Evolutionary conservation across 1,140 invertebrate genomes (phyloP).

Genomic region (Harlomillsia oculata): DNA sequence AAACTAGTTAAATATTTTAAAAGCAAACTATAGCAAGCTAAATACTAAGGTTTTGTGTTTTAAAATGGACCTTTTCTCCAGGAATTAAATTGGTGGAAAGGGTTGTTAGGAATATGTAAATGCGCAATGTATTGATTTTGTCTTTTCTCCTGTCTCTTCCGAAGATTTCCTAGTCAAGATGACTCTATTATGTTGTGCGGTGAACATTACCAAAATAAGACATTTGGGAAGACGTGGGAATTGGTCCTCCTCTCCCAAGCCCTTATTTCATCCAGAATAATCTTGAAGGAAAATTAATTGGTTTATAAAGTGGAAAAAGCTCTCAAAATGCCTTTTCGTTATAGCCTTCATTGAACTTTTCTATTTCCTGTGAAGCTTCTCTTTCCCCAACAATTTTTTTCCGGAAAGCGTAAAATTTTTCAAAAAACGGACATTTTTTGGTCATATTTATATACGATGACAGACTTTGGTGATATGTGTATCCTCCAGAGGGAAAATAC

Average conservation of each 20-base stretch:
- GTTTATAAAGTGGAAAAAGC: conserved; percentile 13
- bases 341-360: background rate
- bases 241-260: conserved; percentile 1
- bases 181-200: conserved; percentile 6
- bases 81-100: background rate
- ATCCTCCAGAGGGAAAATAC: no score
- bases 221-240: conserved; percentile 7
- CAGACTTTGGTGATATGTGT: no score
- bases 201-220: conserved; percentile 8
- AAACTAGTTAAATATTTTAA: no score
- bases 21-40: no score
- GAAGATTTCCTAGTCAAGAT: background rate
- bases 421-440: no score
- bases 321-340: background rate
- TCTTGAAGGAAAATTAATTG: conserved; percentile 11
- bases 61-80: background rate
- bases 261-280: conserved; percentile 6
- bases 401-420: no score
- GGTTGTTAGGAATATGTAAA: conserved; percentile 1
- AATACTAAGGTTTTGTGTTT: no score
- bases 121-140: conserved; percentile 18
- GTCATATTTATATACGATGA: no score
- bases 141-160: conserved; percentile 6
- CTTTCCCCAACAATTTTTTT: no score
- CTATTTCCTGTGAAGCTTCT: no score